A percentile compares a stretch with the other conserved stretches of the same genome.
Conservation (phyloP, 2,888 invertebrate genomes). For the Oegoconia quadripuncta region DNA sequence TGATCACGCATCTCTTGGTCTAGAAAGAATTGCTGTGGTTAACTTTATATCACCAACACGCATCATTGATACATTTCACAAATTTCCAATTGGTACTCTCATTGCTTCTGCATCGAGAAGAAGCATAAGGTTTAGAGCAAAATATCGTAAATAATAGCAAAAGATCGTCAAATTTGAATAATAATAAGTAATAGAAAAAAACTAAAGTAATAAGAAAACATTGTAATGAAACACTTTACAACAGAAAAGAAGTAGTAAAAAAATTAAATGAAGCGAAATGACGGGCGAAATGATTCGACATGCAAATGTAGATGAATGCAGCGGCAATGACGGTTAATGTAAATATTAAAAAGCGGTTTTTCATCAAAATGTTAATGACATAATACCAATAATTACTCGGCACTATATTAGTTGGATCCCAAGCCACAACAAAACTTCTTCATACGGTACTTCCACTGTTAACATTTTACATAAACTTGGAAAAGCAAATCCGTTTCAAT, state of each 20-base stretch:
- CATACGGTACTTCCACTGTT: constrained; percentile 37
- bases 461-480: constrained; percentile 40
- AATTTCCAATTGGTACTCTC: constrained; percentile 25
- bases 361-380: constrained; percentile 45
- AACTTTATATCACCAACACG: constrained; percentile 26
- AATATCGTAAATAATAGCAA: constrained; percentile 18
- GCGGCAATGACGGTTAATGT: constrained; percentile 63
- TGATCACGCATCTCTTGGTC: constrained; percentile 38
- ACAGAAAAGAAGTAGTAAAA: constrained; percentile 9
- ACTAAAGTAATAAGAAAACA: constrained; percentile 16
- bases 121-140: constrained; percentile 35
- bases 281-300: constrained; percentile 22
- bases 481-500: neutral
- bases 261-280: constrained; percentile 18
- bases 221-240: constrained; percentile 23
- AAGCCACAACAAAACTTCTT: constrained; percentile 77
- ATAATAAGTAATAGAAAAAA: constrained; percentile 11
- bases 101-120: constrained; percentile 74
- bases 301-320: constrained; percentile 57
- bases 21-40: constrained; percentile 72
- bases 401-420: constrained; percentile 54
- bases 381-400: constrained; percentile 29
- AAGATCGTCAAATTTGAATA: constrained; percentile 7
- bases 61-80: neutral
- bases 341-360: constrained; percentile 50